These are phyloP conservation scores for Quadroppia sp. DNA, from an alignment of 2,888 invertebrate species.

Conservation along the genomic window DNA sequence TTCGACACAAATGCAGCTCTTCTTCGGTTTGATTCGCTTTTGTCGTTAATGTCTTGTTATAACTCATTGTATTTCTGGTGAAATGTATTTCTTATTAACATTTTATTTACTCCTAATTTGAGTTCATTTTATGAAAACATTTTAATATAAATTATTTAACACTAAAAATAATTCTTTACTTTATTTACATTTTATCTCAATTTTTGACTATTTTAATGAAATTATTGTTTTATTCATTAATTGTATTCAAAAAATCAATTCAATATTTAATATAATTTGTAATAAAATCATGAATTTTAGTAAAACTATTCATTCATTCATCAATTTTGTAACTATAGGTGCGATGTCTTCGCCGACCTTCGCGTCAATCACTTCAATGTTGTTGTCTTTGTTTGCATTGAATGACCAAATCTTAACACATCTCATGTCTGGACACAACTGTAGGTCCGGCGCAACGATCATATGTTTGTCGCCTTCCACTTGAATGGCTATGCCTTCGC, in stretches of 20 bases:
- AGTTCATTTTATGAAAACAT: not conserved
- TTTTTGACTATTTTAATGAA: not conserved
- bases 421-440: not conserved
- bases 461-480: constrained; percentile 39
- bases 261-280: constrained; percentile 1
- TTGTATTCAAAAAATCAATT: not conserved
- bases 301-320: not conserved
- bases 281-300: constrained; percentile 21
- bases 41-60: not conserved
- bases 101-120: not conserved
- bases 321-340: not conserved
- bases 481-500: constrained; percentile 42
- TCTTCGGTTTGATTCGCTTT: not conserved
- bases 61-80: constrained; percentile 1
- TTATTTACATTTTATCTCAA: not conserved
- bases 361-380: not conserved
- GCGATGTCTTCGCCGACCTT: not conserved
- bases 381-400: not conserved
- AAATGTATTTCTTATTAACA: not conserved
- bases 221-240: constrained; percentile 23
- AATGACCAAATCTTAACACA: constrained; percentile 37
- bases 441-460: constrained; percentile 37
- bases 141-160: constrained; percentile 2
- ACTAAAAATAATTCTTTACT: not conserved
- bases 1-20: not conserved